Evolutionary conservation across 2,888 invertebrate genomes (phyloP).

Genomic region (Micoletzkya japonica): DNA sequence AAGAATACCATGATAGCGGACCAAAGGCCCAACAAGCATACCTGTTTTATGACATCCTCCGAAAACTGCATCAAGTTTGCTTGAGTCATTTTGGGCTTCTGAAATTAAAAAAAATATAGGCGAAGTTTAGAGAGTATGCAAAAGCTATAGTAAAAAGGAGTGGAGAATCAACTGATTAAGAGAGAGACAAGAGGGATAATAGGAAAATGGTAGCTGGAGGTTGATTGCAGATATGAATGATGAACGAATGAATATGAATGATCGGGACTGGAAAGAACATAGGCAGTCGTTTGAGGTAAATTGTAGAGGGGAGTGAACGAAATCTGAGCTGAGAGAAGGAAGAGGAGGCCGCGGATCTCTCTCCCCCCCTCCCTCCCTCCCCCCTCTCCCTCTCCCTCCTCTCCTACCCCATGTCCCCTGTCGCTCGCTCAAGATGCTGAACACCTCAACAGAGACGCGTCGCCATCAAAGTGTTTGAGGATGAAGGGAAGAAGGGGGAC

Average conservation of each 20-base stretch:
- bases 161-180: no score
- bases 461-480: no score
- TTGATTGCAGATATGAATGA: no score
- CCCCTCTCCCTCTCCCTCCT: background rate
- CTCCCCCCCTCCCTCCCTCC: background rate
- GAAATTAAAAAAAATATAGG: background rate
- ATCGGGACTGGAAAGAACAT: no score
- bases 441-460: no score
- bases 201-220: no score
- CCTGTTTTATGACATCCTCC: slow-evolving; percentile 62
- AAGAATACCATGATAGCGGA: slow-evolving; percentile 12
- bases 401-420: background rate
- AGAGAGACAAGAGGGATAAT: no score
- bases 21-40: slow-evolving; percentile 22
- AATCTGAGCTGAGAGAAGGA: background rate
- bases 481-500: no score
- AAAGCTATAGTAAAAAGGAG: background rate
- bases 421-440: background rate
- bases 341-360: background rate
- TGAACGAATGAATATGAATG: no score
- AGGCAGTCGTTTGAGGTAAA: no score
- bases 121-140: background rate
- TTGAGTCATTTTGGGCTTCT: slow-evolving; percentile 28
- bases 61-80: slow-evolving; percentile 59
- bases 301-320: background rate